Evolutionary conservation across 2,113 vertebrate genomes (phyloP), one percentile per base, ranked within the genome.

Genomic region (Chloroceryle aenea): DNA sequence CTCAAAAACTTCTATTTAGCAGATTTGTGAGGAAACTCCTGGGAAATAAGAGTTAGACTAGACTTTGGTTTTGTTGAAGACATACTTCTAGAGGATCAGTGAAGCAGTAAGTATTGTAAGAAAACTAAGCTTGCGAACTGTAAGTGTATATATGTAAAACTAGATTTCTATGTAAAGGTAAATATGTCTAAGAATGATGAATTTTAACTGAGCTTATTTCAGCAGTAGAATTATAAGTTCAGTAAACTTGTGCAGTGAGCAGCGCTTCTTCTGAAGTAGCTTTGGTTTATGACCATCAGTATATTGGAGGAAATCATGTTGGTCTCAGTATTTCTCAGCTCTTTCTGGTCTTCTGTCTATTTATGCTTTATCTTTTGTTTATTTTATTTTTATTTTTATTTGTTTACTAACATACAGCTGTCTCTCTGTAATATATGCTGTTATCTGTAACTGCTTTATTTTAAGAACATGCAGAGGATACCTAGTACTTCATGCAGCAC

Each of bases 101-200:
- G 90, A 81, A 94, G 72, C 76, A 89, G 93, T 96, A 95, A 96
- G 95, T 97, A 96, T 25, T 56, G 11, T 42, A 53, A 81, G 64
- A 71, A 72, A 81, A 78, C 25, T 64, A 68, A 77, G 12, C 22
- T 61, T 84, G 22, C 4, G 2, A 64, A 64, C 36, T 93, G 2
- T 76, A 38, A 63, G 7, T 56, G 8, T 76, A 2, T 88, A 42
- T 74, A 20, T 67, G 2, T 69, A 55, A 80, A 71, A 59, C 10
- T 15, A 67, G 55, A 38, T 90, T 78, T 87, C 40, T 87, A 0
- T 63, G 16, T 61, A 43, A 85, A 85, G 43, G 23, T 21, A 79
- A 72, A 56, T 64, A 5, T 63, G 12, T 76, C 0, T 1, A 38
- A 64, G 36, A 77, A 63, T 47, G 72, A 45, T 64, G 15, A n/a